Conservation (phyloP, 2,113 vertebrate genomes). For the Anthoscopus minutus region DNA sequence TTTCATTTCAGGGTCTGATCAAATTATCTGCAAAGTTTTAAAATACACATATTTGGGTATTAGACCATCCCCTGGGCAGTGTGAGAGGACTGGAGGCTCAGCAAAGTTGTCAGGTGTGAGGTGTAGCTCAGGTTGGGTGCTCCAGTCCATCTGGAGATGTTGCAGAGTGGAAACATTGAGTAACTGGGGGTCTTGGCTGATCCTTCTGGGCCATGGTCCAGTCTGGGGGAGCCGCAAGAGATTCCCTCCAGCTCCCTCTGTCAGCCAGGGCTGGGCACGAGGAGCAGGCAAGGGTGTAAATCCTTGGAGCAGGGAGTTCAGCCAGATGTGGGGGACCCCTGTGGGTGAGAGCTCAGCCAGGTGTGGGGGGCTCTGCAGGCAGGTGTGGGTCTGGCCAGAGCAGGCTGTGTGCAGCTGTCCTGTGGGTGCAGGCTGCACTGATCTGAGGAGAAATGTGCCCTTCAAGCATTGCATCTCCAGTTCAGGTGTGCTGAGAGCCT, state of each 20-base stretch:
- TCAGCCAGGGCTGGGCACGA: not conserved
- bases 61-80: not conserved
- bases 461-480: not conserved
- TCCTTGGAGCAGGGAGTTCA: not conserved
- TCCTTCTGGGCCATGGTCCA: not conserved
- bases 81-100: not conserved
- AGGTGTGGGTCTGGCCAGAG: not conserved
- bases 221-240: not conserved
- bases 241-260: not conserved
- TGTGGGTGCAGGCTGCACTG: not conserved
- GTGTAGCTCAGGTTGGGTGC: not conserved
- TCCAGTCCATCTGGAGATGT: not conserved
- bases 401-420: not conserved
- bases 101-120: not conserved
- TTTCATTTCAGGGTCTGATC: not conserved
- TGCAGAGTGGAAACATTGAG: not conserved
- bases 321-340: not conserved
- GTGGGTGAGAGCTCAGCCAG: not conserved
- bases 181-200: not conserved
- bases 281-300: not conserved
- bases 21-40: not conserved
- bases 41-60: not conserved
- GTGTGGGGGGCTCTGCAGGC: not conserved
- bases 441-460: not conserved
- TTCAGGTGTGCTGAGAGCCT: not conserved